Percentiles rank a stretch among this genome's conserved stretches.
phyloP scores from a whole-genome alignment of 2,797 vertebrate species.

The Sebastes steindachneri region DNA sequence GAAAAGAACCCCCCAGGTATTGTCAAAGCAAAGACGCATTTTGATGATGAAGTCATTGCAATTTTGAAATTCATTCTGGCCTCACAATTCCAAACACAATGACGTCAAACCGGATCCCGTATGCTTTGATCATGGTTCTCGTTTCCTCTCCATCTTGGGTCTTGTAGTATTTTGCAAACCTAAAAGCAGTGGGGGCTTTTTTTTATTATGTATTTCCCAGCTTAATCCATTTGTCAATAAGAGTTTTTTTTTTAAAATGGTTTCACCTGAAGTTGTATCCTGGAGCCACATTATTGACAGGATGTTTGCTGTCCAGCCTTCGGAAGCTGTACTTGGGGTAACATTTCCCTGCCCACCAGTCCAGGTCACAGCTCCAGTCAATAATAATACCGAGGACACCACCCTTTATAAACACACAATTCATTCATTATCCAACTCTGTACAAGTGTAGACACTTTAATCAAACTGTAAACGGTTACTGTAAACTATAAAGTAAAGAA shows the following conservation, averaged over 20 bases:
- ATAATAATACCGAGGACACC: conserved; percentile 91
- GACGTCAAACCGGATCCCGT: conserved; percentile 92
- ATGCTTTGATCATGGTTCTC: conserved; percentile 89
- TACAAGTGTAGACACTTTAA: not conserved
- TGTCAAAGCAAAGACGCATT: not conserved
- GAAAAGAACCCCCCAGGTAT: not conserved
- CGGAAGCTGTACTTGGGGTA: conserved; percentile 89
- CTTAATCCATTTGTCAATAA: not conserved
- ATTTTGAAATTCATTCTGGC: not conserved
- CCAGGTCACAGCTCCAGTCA: conserved; percentile 92
- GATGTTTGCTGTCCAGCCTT: conserved; percentile 86
- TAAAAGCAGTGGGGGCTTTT: conserved; percentile 45
- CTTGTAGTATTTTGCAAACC: conserved; percentile 90
- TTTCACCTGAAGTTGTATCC: conserved; percentile 93
- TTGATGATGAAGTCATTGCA: not conserved
- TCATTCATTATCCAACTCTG: not conserved
- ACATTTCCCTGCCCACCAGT: conserved; percentile 82
- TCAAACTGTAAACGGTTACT: too few species aligned
- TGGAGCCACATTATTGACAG: conserved; percentile 83
- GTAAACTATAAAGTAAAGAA: too few species aligned
- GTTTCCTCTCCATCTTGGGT: conserved; percentile 72
- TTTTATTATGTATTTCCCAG: not conserved
- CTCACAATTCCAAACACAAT: conserved; percentile 91
- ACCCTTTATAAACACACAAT: conserved; percentile 77
- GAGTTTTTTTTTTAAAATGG: not conserved